phyloP scores from a whole-genome alignment of 2,113 vertebrate species.

The Phoenicopterus ruber region DNA sequence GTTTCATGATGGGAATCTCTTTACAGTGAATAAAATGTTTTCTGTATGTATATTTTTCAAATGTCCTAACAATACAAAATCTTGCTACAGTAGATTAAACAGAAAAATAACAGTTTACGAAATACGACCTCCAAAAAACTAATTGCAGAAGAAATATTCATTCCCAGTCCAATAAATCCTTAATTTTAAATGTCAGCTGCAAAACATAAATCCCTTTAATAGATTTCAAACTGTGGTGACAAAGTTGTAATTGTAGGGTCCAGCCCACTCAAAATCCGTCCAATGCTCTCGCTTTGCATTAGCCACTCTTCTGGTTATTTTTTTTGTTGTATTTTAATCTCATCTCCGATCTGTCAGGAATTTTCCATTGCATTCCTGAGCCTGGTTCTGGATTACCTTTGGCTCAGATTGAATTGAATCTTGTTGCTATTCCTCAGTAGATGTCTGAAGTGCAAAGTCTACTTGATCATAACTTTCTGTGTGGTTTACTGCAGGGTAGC shows the following conservation, averaged over 20 bases:
- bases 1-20: not conserved
- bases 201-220: constrained; percentile 71
- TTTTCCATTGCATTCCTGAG: constrained; percentile 48
- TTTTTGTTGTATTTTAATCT: constrained; percentile 33
- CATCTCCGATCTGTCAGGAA: not conserved
- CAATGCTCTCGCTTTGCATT: not conserved
- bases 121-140: constrained; percentile 67
- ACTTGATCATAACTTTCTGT: constrained; percentile 46
- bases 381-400: constrained; percentile 22
- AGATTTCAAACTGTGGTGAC: constrained; percentile 66
- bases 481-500: constrained; percentile 37
- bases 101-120: constrained; percentile 55
- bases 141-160: constrained; percentile 69
- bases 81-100: constrained; percentile 49
- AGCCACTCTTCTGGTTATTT: not conserved
- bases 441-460: constrained; percentile 17
- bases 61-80: constrained; percentile 21
- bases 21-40: constrained; percentile 15
- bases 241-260: constrained; percentile 55
- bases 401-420: constrained; percentile 33
- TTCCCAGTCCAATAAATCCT: constrained; percentile 69
- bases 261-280: constrained; percentile 38
- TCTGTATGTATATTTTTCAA: constrained; percentile 27
- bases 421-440: not conserved
- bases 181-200: constrained; percentile 72